phyloP scores from a whole-genome alignment of 2,888 invertebrate species.

The Aethes cnicana region DNA sequence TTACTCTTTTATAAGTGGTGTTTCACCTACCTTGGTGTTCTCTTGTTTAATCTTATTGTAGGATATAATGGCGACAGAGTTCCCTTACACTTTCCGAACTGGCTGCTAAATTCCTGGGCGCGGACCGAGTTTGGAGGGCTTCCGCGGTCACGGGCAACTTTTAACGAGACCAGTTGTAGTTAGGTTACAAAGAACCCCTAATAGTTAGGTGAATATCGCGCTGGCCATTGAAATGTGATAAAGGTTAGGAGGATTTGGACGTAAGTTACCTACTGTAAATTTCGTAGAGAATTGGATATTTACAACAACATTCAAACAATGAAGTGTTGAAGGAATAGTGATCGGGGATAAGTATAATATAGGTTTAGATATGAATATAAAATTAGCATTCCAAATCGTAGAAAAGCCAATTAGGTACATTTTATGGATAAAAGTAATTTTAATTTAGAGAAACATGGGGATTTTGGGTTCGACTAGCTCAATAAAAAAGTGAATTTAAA shows the following conservation, averaged over 20 bases:
- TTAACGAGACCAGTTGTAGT: conserved; percentile 69
- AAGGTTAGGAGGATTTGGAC: neutral
- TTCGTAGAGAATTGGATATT: too few species aligned
- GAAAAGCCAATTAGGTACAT: too few species aligned
- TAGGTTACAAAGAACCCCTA: conserved; percentile 60
- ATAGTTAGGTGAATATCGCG: conserved; percentile 49
- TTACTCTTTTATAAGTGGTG: conserved; percentile 9
- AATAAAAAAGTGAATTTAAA: conserved; percentile 57
- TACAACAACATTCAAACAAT: too few species aligned
- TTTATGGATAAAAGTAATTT: too few species aligned
- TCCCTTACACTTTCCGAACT: conserved; percentile 67
- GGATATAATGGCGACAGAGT: conserved; percentile 67
- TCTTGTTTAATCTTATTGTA: conserved; percentile 73
- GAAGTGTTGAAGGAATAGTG: too few species aligned
- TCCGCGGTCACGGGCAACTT: conserved; percentile 67
- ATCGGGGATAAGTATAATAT: too few species aligned
- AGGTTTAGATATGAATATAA: too few species aligned
- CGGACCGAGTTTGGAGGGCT: conserved; percentile 60
- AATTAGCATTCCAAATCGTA: too few species aligned
- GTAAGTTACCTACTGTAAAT: neutral
- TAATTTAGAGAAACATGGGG: too few species aligned
- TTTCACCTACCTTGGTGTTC: conserved; percentile 17
- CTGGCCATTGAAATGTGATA: conserved; percentile 13
- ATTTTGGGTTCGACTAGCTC: neutral
- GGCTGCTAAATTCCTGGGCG: conserved; percentile 64